phyloP scores from a whole-genome alignment of 2,888 invertebrate species.

The Dastarcus helophoroides region DNA sequence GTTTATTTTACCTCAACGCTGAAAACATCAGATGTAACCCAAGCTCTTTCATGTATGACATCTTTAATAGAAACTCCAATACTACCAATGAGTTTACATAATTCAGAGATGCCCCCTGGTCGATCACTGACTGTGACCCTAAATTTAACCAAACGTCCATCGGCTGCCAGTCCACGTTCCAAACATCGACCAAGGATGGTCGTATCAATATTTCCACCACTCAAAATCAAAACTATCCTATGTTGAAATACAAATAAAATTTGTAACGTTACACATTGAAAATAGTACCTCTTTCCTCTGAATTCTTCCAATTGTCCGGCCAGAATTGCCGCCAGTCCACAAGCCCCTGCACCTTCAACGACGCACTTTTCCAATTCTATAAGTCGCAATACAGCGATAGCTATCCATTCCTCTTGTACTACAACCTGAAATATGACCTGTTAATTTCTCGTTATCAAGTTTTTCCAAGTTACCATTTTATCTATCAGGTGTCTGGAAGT shows the following conservation, averaged over 20 bases:
- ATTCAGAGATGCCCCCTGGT: constrained; percentile 78
- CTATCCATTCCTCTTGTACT: constrained; percentile 53
- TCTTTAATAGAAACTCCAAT: constrained; percentile 88
- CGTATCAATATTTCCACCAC: constrained; percentile 88
- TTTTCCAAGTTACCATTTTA: constrained; percentile 44
- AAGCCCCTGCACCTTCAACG: constrained; percentile 63
- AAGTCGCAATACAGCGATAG: constrained; percentile 49
- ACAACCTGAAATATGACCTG: constrained; percentile 33
- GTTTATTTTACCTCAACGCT: constrained; percentile 46
- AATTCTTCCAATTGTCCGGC: constrained; percentile 53
- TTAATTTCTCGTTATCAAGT: background rate
- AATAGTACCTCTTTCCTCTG: constrained; percentile 50
- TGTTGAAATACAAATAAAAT: no score
- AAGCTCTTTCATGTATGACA: constrained; percentile 90
- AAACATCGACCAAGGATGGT: constrained; percentile 79
- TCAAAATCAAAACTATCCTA: constrained; percentile 74
- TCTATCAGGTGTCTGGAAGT: constrained; percentile 51
- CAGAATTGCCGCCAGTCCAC: constrained; percentile 55
- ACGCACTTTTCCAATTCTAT: constrained; percentile 58
- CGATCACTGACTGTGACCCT: constrained; percentile 71
- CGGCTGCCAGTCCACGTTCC: constrained; percentile 79
- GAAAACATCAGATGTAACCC: constrained; percentile 85
- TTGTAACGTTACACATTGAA: background rate
- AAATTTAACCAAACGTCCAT: constrained; percentile 67
- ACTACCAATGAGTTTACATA: constrained; percentile 62